A percentile compares a stretch with the other conserved stretches of the same genome.
phyloP scores from a whole-genome alignment of 2,888 invertebrate genomes.

The Stenurella melanura region DNA sequence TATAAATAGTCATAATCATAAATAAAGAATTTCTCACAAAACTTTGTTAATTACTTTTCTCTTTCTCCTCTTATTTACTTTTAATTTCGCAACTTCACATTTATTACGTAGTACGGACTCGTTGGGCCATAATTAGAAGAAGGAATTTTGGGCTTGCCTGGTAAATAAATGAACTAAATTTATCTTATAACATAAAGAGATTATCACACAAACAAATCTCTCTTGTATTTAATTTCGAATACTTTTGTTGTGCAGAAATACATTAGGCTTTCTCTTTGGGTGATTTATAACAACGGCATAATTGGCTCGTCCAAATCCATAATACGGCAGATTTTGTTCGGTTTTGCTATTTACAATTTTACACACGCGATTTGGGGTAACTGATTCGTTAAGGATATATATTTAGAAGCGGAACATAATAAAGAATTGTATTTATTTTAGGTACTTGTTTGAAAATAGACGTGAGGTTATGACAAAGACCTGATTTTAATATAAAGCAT shows the following conservation, averaged over 20 bases:
- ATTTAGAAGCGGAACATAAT: neutral
- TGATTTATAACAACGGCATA: constrained; percentile 29
- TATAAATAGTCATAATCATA: constrained; percentile 31
- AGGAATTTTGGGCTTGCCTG: constrained; percentile 33
- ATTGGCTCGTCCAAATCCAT: constrained; percentile 31
- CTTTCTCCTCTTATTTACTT: constrained; percentile 26
- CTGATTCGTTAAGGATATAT: neutral
- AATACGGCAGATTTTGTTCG: constrained; percentile 16
- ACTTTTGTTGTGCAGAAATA: constrained; percentile 23
- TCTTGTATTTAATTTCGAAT: constrained; percentile 19
- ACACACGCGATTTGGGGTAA: constrained; percentile 24
- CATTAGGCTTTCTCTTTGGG: constrained; percentile 25
- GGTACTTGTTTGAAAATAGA: neutral
- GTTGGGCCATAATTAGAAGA: constrained; percentile 24
- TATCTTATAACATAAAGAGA: constrained; percentile 31
- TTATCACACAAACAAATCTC: constrained; percentile 30
- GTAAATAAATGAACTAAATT: constrained; percentile 38
- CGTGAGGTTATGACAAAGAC: neutral
- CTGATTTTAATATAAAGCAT: neutral
- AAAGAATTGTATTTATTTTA: neutral
- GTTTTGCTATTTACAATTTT: constrained; percentile 24
- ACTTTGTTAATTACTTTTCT: constrained; percentile 28
- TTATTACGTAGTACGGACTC: constrained; percentile 16
- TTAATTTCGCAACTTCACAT: constrained; percentile 28
- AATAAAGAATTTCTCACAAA: constrained; percentile 17